Evolutionary conservation across 2,113 vertebrate genomes (phyloP), one percentile per base, ranked within the genome.

Genomic region (Cephalopholis sonnerati): DNA sequence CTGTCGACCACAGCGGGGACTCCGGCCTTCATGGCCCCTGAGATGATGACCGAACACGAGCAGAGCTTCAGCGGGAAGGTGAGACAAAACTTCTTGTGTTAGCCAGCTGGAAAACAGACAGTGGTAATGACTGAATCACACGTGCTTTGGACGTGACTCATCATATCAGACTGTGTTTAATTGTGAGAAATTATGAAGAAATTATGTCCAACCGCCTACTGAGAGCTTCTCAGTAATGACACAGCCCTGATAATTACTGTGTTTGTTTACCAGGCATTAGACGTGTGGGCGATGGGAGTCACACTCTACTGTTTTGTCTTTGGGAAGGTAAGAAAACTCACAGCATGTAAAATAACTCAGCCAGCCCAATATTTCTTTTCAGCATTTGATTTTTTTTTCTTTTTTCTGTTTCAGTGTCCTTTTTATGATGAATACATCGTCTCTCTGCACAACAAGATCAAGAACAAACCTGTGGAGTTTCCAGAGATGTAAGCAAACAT

Each of bases 21-120:
- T 0, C 98, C 98, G 2, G 97, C 98, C 22, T 99, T 99, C 95
- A 99, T 98, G 97, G 98, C 98, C 36, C 98, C 98, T 0, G 98
- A 99, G 87, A 97, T 95, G 25, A 96, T 99, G 90, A 96, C 93
- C 0, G 97, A 97, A 17, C 91, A 96, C 0, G 96, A 96, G 85
- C 96, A 96, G 82, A 96, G 96, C 74, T 99, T 99, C 95, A 98
- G 96, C 41, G 98, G 98, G 20, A 99, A 98, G 96, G 98, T 98
- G 59, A 73, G 87, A 63, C 17, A 1, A 0, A 16, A 8, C 2
- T 2, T 39, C 18, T 41, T 36, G 29, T 54, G 65, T n/a, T 20
- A 48, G 54, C 67, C 15, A n/a, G 18, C 5, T 24, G 36, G 22
- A 16, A 68, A 22, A 46, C 22, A 51, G 10, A 53, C 32, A 12